Evolutionary conservation across 2,113 vertebrate genomes (phyloP).

Genomic region (Coptodon bakossiorum): DNA sequence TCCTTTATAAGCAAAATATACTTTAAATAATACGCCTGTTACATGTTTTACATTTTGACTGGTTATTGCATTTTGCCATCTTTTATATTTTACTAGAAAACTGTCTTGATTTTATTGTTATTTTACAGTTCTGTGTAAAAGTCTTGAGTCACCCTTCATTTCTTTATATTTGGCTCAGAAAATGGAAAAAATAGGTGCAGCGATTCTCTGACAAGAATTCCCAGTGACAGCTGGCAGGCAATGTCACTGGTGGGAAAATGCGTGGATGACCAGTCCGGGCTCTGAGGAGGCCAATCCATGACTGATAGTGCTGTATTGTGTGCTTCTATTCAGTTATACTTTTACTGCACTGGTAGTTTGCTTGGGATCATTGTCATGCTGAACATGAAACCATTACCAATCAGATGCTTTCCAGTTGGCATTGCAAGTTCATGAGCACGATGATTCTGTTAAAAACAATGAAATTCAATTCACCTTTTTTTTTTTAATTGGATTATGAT

Average conservation of each 20-base stretch:
- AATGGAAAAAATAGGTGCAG: neutral
- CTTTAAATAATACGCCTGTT: neutral
- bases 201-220: neutral
- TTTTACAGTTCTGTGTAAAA: neutral
- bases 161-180: neutral
- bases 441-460: neutral
- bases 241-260: neutral
- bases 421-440: neutral
- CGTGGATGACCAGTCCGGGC: neutral
- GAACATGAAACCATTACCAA: neutral
- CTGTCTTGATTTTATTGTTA: neutral
- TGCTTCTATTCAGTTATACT: neutral
- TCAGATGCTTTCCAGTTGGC: neutral
- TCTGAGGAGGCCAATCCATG: neutral
- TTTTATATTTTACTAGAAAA: neutral
- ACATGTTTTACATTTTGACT: neutral
- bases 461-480: neutral
- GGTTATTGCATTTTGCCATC: neutral
- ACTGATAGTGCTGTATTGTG: neutral
- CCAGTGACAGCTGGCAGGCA: neutral
- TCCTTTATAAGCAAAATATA: neutral
- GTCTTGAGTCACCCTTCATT: neutral
- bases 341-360: neutral
- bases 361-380: neutral
- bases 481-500: accelerated